Evolutionary conservation across 2,888 invertebrate genomes (phyloP).

Genomic region (Diachrysia chrysitis): DNA sequence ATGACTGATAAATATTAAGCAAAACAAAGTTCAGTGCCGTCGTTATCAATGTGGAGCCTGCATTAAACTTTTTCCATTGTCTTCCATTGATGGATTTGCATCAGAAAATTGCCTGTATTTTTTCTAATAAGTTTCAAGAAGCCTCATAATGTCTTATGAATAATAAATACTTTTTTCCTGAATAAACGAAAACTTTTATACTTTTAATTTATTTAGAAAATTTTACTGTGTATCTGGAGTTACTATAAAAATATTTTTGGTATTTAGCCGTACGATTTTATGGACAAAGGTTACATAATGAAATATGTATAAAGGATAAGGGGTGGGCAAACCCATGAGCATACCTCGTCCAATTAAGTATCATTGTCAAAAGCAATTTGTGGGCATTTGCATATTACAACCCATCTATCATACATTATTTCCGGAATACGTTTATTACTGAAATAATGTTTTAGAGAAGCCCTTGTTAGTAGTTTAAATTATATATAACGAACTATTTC

Average conservation of each 20-base stretch:
- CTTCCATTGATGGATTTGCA: slow-evolving; percentile 69
- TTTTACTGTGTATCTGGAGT: background rate
- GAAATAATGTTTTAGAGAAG: slow-evolving; percentile 34
- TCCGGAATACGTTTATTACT: slow-evolving; percentile 56
- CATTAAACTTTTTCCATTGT: slow-evolving; percentile 76
- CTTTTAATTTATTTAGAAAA: slow-evolving; percentile 11
- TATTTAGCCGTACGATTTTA: slow-evolving; percentile 1
- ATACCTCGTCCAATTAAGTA: slow-evolving; percentile 67
- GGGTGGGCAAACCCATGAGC: slow-evolving; percentile 45
- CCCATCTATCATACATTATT: slow-evolving; percentile 64
- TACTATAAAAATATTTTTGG: background rate
- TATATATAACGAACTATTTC: background rate
- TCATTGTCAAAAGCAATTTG: slow-evolving; percentile 70
- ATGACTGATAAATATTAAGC: slow-evolving; percentile 15
- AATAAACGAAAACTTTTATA: slow-evolving; percentile 24
- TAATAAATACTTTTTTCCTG: slow-evolving; percentile 35
- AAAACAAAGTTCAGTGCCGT: slow-evolving; percentile 57
- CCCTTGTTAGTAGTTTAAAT: slow-evolving; percentile 17
- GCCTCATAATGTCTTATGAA: slow-evolving; percentile 49
- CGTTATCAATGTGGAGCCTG: slow-evolving; percentile 55
- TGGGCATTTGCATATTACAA: slow-evolving; percentile 73
- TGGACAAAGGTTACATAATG: slow-evolving; percentile 2
- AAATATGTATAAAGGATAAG: slow-evolving; percentile 35
- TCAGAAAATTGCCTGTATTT: slow-evolving; percentile 67
- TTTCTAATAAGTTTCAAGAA: slow-evolving; percentile 52